Evolutionary conservation across 1,140 invertebrate genomes (phyloP).

Genomic region (Antheraea mylitta): DNA sequence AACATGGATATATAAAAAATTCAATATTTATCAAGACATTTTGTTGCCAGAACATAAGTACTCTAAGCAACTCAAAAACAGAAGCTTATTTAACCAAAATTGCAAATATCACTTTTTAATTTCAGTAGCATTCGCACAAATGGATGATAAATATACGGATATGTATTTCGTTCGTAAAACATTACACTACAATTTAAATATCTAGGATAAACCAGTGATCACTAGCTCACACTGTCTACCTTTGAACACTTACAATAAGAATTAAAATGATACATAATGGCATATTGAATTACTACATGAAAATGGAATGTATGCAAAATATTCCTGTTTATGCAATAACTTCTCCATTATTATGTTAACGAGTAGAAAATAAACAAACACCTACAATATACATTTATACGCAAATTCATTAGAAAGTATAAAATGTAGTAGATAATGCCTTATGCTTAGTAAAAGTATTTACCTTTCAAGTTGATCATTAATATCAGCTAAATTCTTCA

Average conservation of each 20-base stretch:
- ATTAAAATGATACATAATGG: neutral
- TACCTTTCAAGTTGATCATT: conserved; percentile 25
- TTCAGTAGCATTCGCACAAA: too few species aligned
- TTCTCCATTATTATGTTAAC: conserved; percentile 5
- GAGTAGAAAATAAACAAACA: conserved; percentile 22
- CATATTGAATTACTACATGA: neutral
- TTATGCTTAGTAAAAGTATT: neutral
- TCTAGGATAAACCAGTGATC: too few species aligned
- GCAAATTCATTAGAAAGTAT: neutral
- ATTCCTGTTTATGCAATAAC: neutral
- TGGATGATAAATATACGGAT: too few species aligned
- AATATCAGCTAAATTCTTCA: conserved; percentile 41
- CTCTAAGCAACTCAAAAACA: too few species aligned
- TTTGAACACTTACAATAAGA: neutral
- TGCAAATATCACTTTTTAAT: too few species aligned
- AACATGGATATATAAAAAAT: too few species aligned
- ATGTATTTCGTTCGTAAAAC: too few species aligned
- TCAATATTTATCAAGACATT: too few species aligned
- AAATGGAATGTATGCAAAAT: neutral
- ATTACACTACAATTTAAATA: too few species aligned
- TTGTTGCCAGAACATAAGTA: too few species aligned
- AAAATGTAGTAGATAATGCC: neutral
- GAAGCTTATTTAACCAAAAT: too few species aligned
- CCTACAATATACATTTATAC: conserved; percentile 10
- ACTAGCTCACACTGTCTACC: too few species aligned